These are phyloP conservation scores for Aphelinus certus DNA, from an alignment of 1,140 invertebrate species.

Conservation along the genomic window DNA sequence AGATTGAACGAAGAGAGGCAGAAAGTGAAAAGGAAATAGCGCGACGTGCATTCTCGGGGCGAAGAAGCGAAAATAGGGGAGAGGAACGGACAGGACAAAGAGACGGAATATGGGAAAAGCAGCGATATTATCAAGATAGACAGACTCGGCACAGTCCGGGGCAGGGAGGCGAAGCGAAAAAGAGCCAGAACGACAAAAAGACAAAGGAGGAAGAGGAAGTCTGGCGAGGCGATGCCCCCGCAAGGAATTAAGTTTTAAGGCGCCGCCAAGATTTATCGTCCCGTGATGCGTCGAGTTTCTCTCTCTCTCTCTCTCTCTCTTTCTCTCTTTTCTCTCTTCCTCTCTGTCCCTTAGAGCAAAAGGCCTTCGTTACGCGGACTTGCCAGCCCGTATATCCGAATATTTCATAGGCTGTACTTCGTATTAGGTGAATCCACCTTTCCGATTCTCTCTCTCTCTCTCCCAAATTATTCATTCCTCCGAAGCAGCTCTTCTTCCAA, in stretches of 20 bases:
- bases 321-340: slow-evolving; percentile 11
- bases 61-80: not conserved
- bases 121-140: slow-evolving; percentile 30
- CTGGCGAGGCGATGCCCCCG: slow-evolving; percentile 40
- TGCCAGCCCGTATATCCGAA: too few species aligned
- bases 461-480: too few species aligned
- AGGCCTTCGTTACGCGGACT: too few species aligned
- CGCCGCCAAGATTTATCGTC: slow-evolving; percentile 48
- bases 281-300: not conserved
- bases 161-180: slow-evolving; percentile 18
- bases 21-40: not conserved
- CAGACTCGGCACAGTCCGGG: slow-evolving; percentile 1
- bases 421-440: too few species aligned
- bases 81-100: not conserved
- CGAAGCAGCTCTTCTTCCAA: too few species aligned
- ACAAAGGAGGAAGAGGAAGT: slow-evolving; percentile 13
- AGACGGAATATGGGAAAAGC: not conserved
- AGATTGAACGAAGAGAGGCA: not conserved
- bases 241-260: slow-evolving; percentile 53
- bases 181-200: slow-evolving; percentile 25
- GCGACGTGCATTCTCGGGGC: not conserved
- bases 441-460: too few species aligned
- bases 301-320: not conserved
- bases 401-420: too few species aligned
- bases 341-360: not conserved